Conservation (phyloP, 2,797 vertebrate genomes). For the Podargus strigoides region DNA sequence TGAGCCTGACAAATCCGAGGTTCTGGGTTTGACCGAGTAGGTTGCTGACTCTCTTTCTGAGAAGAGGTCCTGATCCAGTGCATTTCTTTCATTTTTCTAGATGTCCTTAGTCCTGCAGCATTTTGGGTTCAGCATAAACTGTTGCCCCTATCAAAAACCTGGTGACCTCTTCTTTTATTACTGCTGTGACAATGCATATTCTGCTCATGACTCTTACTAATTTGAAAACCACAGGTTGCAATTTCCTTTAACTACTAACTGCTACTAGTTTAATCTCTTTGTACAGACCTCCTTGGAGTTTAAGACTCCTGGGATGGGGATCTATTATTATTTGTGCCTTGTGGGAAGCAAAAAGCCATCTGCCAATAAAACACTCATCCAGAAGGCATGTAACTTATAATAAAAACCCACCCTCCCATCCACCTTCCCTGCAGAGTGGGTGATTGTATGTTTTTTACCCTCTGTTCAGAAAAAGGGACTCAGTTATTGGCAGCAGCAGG, state of each 20-base stretch:
- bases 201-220: constrained; percentile 45
- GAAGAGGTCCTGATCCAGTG: background rate
- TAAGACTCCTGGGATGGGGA: constrained; percentile 13
- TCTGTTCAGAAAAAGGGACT: constrained; percentile 27
- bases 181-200: background rate
- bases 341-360: constrained; percentile 42
- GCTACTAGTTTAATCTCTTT: constrained; percentile 59
- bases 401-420: background rate
- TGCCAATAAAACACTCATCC: constrained; percentile 60
- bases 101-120: background rate
- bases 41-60: background rate
- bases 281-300: constrained; percentile 42
- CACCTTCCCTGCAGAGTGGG: constrained; percentile 46
- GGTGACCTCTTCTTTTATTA: background rate
- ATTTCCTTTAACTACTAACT: constrained; percentile 46
- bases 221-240: constrained; percentile 62
- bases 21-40: background rate
- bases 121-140: background rate
- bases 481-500: constrained; percentile 26
- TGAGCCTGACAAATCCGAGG: background rate
- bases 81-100: background rate
- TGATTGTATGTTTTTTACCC: constrained; percentile 38
- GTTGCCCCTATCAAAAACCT: background rate
- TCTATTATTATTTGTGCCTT: constrained; percentile 52
- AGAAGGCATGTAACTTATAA: constrained; percentile 58